Evolutionary conservation across 2,797 vertebrate species (phyloP), one percentile per base, ranked within the genome.

Genomic region (Gastrophryne carolinensis): DNA sequence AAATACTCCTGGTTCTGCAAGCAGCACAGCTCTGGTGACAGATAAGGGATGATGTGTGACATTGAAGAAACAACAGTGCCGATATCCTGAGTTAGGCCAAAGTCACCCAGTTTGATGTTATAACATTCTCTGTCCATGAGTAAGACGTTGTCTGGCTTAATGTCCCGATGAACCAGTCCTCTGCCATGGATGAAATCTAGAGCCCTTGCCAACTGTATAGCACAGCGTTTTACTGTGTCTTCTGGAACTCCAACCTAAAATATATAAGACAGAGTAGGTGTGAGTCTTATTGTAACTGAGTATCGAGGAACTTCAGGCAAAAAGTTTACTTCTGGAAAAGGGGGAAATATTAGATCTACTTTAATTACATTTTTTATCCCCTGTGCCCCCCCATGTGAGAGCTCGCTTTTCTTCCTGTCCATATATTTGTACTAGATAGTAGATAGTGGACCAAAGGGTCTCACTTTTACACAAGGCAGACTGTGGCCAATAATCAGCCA

Each of bases 101-200:
- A 72, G 15, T 72, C 69, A 19, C 41, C 9, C 1, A 61, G 11
- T 26, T 61, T 71, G 12, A 71, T 27, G 3, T 32, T 29, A 8
- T 60, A 5, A 32, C 41, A 72, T 5, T 72, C 41, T 11, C 37
- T 61, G 32, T 61, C 69, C 56, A 72, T 61, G 12, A 72, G 30
- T 8, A 61, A 37, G 6, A 50, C 27, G 11, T 56, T 70, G 17
- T 70, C 26, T 5, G 67, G 26, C 53, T 58, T 58, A 35, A 70
- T 13, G 17, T 71, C 68, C 17, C 44, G 7, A 2, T 52, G 70
- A 5, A 72, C 70, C 4, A 72, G 8, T 26, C 70, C 44, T 19
- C 8, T 3, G 8, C 27, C 23, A 29, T 62, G 57, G 19, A 63
- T 63, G 17, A 26, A 63, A n/a, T 63, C 15, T 5, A 73, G 23